A percentile compares a stretch with the other conserved stretches of the same genome.
phyloP scores from a whole-genome alignment of 2,113 vertebrate genomes.

The Piaya cayana region DNA sequence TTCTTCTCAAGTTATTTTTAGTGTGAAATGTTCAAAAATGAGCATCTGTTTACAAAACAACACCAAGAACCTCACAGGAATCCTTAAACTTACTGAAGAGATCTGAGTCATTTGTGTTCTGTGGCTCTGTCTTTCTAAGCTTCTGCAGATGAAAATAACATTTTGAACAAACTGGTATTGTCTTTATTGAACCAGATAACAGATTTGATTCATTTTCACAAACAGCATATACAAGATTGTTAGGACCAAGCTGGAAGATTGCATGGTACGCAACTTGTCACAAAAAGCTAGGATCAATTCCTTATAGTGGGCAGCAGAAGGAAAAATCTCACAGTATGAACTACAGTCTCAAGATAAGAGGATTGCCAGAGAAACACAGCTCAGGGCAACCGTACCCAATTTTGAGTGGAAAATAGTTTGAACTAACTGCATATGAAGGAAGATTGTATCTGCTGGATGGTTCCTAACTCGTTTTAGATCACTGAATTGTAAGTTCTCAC shows the following conservation, averaged over 20 bases:
- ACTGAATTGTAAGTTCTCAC: background rate
- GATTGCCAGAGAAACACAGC: background rate
- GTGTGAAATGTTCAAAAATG: background rate
- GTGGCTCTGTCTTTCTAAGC: background rate
- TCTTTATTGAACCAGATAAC: background rate
- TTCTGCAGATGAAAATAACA: background rate
- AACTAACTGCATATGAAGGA: background rate
- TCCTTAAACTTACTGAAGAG: background rate
- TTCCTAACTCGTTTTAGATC: background rate
- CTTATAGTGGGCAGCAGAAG: background rate
- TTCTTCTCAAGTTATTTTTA: too few relatives aligned
- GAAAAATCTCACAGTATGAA: background rate
- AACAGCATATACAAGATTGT: background rate
- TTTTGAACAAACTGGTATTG: background rate
- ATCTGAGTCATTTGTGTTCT: background rate
- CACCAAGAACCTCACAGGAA: background rate
- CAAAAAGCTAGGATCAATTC: background rate
- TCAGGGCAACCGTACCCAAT: background rate
- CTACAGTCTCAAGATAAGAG: background rate
- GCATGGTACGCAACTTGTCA: background rate
- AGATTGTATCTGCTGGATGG: background rate
- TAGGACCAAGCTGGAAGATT: background rate
- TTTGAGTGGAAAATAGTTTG: background rate
- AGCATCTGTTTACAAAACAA: background rate
- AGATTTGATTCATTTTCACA: background rate